phyloP scores from a whole-genome alignment of 64 coral and sea anemone genomes.

The Astreopora myriophthalma region DNA sequence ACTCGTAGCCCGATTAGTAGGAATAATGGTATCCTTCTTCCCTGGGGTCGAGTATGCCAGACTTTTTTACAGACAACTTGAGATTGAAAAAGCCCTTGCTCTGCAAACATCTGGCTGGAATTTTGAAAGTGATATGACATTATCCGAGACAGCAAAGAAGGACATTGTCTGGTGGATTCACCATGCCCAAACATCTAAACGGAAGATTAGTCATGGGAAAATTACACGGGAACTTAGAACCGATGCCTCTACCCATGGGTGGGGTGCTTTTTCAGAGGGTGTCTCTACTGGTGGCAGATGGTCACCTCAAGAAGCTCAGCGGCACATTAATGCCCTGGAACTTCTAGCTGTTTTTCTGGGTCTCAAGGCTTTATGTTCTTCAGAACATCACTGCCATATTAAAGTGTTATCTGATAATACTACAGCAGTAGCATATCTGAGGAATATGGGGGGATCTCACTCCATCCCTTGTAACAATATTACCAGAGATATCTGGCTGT shows the following conservation, averaged over 20 bases:
- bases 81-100: slow-evolving; percentile 33
- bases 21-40: slow-evolving; percentile 16
- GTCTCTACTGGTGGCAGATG: slow-evolving; percentile 24
- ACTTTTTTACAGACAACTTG: too few relatives aligned
- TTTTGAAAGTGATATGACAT: slow-evolving; percentile 35
- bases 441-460: slow-evolving; percentile 43
- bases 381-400: slow-evolving; percentile 12
- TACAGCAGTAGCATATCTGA: slow-evolving; percentile 31
- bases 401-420: slow-evolving; percentile 38
- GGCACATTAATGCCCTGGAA: slow-evolving; percentile 30
- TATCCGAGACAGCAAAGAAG: not conserved
- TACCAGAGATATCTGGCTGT: not conserved
- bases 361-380: slow-evolving; percentile 22
- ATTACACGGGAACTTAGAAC: not conserved
- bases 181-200: not conserved
- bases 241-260: slow-evolving; percentile 38
- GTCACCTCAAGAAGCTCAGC: slow-evolving; percentile 20
- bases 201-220: slow-evolving; percentile 16
- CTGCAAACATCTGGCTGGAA: not conserved
- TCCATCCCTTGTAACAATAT: not conserved
- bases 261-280: not conserved
- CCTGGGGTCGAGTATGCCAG: slow-evolving; percentile 1
- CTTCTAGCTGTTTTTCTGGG: slow-evolving; percentile 36
- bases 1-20: not conserved
- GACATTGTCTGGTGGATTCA: too few relatives aligned